Conservation (phyloP, 1,140 invertebrate genomes). For the Ceratina calcarata region DNA sequence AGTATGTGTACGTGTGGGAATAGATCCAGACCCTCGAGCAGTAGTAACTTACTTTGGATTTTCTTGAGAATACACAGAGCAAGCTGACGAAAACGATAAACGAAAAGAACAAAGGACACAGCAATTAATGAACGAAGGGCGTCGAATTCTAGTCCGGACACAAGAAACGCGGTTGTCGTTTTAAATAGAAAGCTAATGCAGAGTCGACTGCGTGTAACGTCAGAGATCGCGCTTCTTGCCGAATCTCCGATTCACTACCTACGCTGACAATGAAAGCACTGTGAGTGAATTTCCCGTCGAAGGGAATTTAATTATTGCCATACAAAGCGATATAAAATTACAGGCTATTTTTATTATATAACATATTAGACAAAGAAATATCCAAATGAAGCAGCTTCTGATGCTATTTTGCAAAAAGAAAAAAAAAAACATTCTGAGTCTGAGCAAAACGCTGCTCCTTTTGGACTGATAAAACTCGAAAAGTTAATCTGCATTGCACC, state of each 20-base stretch:
- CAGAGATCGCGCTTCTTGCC: neutral
- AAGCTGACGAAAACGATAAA: slow-evolving; percentile 61
- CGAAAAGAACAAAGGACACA: neutral
- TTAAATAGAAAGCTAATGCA: slow-evolving; percentile 34
- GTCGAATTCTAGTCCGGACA: slow-evolving; percentile 42
- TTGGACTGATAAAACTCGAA: neutral
- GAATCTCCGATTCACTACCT: neutral
- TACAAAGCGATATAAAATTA: slow-evolving; percentile 21
- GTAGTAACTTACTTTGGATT: neutral
- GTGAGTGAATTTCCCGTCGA: slow-evolving; percentile 32
- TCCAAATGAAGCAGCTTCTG: neutral
- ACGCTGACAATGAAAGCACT: slow-evolving; percentile 51
- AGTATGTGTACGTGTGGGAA: neutral
- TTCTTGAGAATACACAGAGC: neutral
- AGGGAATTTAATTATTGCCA: neutral
- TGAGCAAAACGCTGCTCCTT: neutral
- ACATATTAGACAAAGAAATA: neutral
- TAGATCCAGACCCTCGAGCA: slow-evolving; percentile 32
- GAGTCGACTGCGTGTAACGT: neutral
- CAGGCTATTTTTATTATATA: slow-evolving; percentile 1
- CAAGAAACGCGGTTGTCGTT: neutral
- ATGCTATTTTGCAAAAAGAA: neutral
- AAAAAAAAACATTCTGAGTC: neutral
- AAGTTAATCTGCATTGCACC: slow-evolving; percentile 2
- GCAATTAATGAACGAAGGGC: slow-evolving; percentile 36